These are phyloP conservation scores for Leptinotarsa undecemlineata DNA, from an alignment of 1,140 invertebrate genomes.

Conservation along the genomic window DNA sequence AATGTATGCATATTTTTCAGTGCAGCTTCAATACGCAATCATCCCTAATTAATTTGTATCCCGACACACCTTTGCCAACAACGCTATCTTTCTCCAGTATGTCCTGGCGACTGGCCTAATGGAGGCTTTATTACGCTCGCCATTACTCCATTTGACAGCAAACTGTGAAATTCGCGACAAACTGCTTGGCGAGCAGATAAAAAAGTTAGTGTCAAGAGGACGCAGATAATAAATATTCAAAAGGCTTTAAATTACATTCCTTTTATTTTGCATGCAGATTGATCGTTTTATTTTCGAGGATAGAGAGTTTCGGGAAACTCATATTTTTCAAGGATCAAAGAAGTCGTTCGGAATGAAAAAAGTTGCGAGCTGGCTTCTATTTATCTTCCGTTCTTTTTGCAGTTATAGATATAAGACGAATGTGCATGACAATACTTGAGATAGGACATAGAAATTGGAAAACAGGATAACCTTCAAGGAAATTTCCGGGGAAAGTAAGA, in stretches of 20 bases:
- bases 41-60: no score
- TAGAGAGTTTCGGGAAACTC: not conserved
- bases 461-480: not conserved
- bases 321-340: conserved; percentile 1
- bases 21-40: no score
- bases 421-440: not conserved
- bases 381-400: not conserved
- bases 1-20: no score
- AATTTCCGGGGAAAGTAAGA: no score
- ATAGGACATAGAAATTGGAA: not conserved
- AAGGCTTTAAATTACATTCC: not conserved
- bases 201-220: not conserved
- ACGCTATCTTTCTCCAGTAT: no score
- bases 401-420: not conserved
- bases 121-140: no score
- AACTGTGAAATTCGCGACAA: not conserved
- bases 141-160: no score
- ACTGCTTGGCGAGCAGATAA: not conserved
- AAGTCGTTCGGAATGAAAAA: not conserved
- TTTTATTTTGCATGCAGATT: conserved; percentile 6
- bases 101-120: no score
- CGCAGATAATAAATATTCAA: conserved; percentile 6
- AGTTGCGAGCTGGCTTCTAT: conserved; percentile 4
- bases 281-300: conserved; percentile 8
- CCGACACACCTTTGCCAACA: no score